These are phyloP conservation scores for Noctuana brunneofusca DNA, from an alignment of 2,888 invertebrate genomes.

Conservation along the genomic window DNA sequence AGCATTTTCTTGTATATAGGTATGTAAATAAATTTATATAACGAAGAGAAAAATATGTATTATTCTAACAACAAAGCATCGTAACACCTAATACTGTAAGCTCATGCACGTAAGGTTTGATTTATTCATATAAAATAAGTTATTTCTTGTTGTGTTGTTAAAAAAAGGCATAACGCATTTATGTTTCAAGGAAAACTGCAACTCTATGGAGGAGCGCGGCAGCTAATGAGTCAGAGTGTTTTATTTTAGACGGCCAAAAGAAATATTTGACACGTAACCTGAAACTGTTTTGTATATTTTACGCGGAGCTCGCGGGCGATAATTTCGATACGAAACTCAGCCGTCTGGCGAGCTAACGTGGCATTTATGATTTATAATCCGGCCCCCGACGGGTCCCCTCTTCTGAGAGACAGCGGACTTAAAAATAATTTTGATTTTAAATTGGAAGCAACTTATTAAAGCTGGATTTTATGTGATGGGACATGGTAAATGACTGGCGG, in stretches of 20 bases:
- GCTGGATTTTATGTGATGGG: slow-evolving; percentile 62
- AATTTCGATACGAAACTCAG: slow-evolving; percentile 69
- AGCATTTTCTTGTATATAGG: too few species aligned
- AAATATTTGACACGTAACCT: slow-evolving; percentile 75
- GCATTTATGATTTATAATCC: slow-evolving; percentile 81
- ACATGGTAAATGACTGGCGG: slow-evolving; percentile 51
- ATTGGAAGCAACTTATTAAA: slow-evolving; percentile 76
- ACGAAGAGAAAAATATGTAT: too few species aligned
- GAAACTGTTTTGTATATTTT: slow-evolving; percentile 78
- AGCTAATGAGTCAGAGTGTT: slow-evolving; percentile 63
- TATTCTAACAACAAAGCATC: too few species aligned
- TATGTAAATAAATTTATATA: too few species aligned
- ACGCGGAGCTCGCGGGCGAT: slow-evolving; percentile 69
- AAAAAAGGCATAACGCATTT: slow-evolving; percentile 23
- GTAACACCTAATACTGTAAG: too few species aligned
- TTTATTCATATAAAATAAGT: not conserved
- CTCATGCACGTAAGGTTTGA: not conserved
- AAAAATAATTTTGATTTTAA: slow-evolving; percentile 76
- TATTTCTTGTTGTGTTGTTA: slow-evolving; percentile 21
- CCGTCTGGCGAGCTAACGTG: slow-evolving; percentile 68
- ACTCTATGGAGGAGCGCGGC: slow-evolving; percentile 39
- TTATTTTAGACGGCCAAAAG: slow-evolving; percentile 62
- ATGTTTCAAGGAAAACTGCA: slow-evolving; percentile 19
- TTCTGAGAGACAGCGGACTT: slow-evolving; percentile 70
- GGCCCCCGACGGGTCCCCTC: slow-evolving; percentile 70